phyloP scores from a whole-genome alignment of 2,113 vertebrate species.

The Actenoides lindsayi region DNA sequence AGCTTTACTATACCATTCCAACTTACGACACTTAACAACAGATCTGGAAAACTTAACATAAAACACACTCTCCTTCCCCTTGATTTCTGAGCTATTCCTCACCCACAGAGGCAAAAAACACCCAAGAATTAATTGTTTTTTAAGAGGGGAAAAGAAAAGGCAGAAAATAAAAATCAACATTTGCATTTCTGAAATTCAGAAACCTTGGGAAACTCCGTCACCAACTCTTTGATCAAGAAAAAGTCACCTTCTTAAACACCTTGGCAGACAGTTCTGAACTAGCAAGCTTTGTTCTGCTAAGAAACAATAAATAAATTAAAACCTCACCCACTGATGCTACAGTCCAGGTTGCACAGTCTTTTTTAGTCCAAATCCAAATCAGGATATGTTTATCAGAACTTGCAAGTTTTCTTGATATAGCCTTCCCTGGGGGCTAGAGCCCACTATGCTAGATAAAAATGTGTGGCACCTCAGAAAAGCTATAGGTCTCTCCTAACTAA shows the following conservation, averaged over 20 bases:
- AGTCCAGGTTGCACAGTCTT: background rate
- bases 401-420: background rate
- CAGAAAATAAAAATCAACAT: background rate
- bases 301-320: background rate
- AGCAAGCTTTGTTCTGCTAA: background rate
- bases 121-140: background rate
- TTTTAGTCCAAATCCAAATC: background rate
- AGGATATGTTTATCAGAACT: background rate
- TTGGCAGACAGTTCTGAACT: background rate
- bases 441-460: accelerated
- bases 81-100: background rate
- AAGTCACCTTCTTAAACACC: background rate
- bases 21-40: background rate
- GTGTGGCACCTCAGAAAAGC: background rate
- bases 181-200: conserved; percentile 9
- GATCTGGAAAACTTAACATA: background rate
- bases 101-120: background rate
- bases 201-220: background rate
- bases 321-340: background rate
- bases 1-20: background rate
- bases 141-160: background rate
- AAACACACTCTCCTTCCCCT: background rate
- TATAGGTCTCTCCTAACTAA: background rate
- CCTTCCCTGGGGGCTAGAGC: background rate
- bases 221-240: background rate